These are phyloP conservation scores for Axinella damicornis DNA, from an alignment of 37 sponge, comb jelly and placozoan species.

Conservation along the genomic window DNA sequence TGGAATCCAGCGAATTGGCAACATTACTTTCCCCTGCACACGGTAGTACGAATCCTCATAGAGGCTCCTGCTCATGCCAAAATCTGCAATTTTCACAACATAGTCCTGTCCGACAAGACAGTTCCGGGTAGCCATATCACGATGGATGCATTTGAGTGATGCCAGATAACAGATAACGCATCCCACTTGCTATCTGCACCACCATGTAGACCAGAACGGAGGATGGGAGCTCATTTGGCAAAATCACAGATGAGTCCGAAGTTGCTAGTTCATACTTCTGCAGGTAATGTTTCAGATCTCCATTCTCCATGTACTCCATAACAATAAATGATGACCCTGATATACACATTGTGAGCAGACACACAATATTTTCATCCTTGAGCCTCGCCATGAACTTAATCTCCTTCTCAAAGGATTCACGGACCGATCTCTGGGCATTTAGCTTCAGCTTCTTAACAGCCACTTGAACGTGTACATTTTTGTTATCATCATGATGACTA, in stretches of 20 bases:
- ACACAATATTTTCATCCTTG: conserved; percentile 67
- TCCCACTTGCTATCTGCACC: conserved; percentile 82
- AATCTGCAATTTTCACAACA: conserved; percentile 85
- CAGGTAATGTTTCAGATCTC: conserved; percentile 85
- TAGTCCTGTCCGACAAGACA: conserved; percentile 86
- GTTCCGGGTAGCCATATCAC: conserved; percentile 89
- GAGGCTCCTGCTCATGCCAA: conserved; percentile 89
- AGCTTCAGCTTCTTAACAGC: conserved; percentile 79
- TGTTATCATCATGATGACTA: background rate
- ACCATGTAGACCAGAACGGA: conserved; percentile 66
- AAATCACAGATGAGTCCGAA: background rate
- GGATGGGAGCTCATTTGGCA: conserved; percentile 14
- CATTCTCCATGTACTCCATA: conserved; percentile 95
- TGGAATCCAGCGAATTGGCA: conserved; percentile 90
- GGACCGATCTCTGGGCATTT: conserved; percentile 16
- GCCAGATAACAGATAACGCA: conserved; percentile 92
- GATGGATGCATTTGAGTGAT: conserved; percentile 76
- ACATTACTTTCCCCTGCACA: conserved; percentile 66
- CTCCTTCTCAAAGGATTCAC: conserved; percentile 77
- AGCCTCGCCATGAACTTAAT: conserved; percentile 86
- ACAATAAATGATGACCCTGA: conserved; percentile 62
- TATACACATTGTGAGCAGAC: conserved; percentile 67
- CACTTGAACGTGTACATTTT: conserved; percentile 35
- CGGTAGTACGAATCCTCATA: conserved; percentile 73
- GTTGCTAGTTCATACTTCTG: conserved; percentile 41